These are phyloP conservation scores for Oxyruncus cristatus DNA, from an alignment of 2,113 vertebrate species.

Conservation along the genomic window DNA sequence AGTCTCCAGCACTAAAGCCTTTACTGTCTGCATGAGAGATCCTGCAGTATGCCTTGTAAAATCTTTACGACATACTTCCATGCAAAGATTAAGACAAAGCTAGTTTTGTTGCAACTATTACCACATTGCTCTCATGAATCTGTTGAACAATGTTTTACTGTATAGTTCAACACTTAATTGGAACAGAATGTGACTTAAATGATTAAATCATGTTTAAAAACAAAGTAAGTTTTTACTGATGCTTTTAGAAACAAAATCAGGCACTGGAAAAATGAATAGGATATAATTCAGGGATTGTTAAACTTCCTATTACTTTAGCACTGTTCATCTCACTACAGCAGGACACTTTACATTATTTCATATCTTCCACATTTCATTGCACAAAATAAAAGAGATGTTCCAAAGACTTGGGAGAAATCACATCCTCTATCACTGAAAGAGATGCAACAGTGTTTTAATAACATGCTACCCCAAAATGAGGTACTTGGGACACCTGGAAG, in stretches of 20 bases:
- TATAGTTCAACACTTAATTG: conserved; percentile 1
- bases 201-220: neutral
- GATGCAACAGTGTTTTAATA: neutral
- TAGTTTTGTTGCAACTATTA: neutral
- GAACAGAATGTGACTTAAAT: conserved; percentile 13
- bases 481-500: neutral
- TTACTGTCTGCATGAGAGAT: neutral
- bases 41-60: neutral
- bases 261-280: neutral
- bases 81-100: conserved; percentile 1
- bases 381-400: neutral
- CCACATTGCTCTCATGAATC: neutral
- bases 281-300: neutral
- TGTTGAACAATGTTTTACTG: conserved; percentile 32
- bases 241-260: neutral
- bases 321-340: neutral
- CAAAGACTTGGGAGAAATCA: neutral
- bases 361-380: neutral
- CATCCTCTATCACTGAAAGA: neutral
- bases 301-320: neutral
- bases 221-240: neutral
- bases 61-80: neutral
- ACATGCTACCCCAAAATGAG: neutral
- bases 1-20: neutral
- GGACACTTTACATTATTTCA: neutral